These are phyloP conservation scores for Cephalophus harveyi DNA, from an alignment of 2,113 vertebrate genomes.

Conservation along the genomic window DNA sequence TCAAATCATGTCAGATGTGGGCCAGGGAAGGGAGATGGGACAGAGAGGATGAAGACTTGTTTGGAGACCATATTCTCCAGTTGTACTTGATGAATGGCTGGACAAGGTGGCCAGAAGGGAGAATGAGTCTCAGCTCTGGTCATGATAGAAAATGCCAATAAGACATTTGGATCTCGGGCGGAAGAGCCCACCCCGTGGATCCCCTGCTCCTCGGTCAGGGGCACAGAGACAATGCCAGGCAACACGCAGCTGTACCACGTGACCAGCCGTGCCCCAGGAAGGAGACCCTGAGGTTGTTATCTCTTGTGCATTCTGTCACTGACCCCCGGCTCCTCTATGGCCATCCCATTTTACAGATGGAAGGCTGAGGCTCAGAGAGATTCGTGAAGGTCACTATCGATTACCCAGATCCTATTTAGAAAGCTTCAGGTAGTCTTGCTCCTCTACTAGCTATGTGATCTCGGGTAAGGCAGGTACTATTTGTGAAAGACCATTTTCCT, in stretches of 20 bases:
- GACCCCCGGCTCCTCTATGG: not conserved
- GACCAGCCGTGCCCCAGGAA: not conserved
- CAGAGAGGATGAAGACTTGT: not conserved
- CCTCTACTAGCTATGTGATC: not conserved
- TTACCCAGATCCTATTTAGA: not conserved
- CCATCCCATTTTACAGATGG: fast-evolving
- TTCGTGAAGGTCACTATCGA: fast-evolving
- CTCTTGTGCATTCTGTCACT: not conserved
- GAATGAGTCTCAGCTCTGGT: too few species aligned
- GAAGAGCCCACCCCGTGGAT: not conserved
- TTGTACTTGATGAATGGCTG: fast-evolving
- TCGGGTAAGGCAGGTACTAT: fast-evolving
- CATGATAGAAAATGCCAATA: not conserved
- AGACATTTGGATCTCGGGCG: not conserved
- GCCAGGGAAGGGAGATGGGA: fast-evolving
- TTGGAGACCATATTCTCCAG: not conserved
- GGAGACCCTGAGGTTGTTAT: not conserved
- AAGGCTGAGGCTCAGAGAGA: not conserved
- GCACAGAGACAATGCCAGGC: not conserved
- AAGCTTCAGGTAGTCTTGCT: not conserved
- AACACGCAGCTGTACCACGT: too few species aligned
- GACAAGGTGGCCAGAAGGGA: not conserved
- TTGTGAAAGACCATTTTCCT: not conserved
- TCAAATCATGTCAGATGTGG: too few species aligned
- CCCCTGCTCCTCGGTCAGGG: not conserved